Percentiles rank a stretch among this genome's conserved stretches.
Evolutionary conservation across 2,797 vertebrate genomes (phyloP).

Genomic region (Varecia variegata): DNA sequence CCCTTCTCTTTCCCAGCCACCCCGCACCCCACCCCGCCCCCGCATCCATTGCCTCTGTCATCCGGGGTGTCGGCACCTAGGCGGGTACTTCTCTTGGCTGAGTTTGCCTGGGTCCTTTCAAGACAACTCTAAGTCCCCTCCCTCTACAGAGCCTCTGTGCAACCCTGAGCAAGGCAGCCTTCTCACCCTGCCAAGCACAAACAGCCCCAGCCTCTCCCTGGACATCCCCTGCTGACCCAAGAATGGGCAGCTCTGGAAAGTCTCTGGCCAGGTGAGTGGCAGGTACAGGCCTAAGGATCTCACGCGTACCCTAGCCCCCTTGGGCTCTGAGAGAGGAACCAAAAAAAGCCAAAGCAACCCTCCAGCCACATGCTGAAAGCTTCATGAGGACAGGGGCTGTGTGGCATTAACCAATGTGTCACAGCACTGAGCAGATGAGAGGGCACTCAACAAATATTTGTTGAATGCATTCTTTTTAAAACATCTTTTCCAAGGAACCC

Average conservation of each 20-base stretch:
- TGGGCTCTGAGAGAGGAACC: neutral
- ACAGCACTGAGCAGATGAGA: neutral
- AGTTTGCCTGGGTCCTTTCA: neutral
- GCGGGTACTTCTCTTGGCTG: neutral
- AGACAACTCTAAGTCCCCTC: neutral
- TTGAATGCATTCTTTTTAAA: neutral
- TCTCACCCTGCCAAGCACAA: neutral
- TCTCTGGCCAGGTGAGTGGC: neutral
- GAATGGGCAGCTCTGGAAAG: neutral
- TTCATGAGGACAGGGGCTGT: neutral
- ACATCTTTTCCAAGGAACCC: neutral
- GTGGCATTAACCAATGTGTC: neutral
- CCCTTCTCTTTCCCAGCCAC: neutral
- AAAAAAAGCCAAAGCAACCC: neutral
- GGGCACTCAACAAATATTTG: neutral
- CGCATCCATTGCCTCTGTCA: neutral
- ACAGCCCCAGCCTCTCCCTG: neutral
- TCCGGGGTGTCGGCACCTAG: neutral
- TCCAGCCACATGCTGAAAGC: neutral
- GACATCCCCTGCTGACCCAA: neutral
- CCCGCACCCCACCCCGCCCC: neutral
- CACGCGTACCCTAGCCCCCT: too few relatives aligned
- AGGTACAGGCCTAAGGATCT: neutral
- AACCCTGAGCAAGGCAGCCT: neutral
- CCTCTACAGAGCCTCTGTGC: neutral